Evolutionary conservation across 2,888 invertebrate genomes (phyloP), one percentile per base, ranked within the genome.

Genomic region (Hemithea aestivaria): DNA sequence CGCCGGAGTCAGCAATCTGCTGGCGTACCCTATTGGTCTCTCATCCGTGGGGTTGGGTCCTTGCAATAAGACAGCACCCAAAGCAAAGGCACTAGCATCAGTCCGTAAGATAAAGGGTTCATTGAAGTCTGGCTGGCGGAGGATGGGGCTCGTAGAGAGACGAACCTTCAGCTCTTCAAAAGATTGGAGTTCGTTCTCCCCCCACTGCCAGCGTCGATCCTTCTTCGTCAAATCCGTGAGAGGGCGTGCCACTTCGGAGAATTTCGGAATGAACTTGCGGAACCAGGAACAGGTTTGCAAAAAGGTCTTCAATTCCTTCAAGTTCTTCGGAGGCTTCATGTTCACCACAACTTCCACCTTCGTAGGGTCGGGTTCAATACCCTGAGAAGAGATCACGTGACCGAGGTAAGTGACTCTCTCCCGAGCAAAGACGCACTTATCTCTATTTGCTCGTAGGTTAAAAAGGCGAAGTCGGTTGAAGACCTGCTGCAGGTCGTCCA

Each of bases 1-100:
- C 38, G 32, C 38, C 2, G 10, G 16, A 16, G 16, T 16, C 16
- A 16, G 16, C 16, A 16, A 4, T 16, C 16, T 9, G 20, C 38
- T 38, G 16, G 32, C 38, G 11, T 38, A 32, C 7, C 32, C 38
- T 2, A 38, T 27, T 4, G 31, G 31, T 12, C 27, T 20, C 16
- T 38, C 27, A 4, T 16, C 16, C 16, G 16, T 16, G 5, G 16
- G 16, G 5, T 5, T 16, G 5, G 16, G 16, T 2, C 16, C 16
- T 16, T 16, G 16, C 16, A 5, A 4, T 16, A 16, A 4, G 3
- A 16, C 16, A 5, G 16, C 16, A 2, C 16, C 16, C 3, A 16
- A 5, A 16, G 16, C 16, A 16, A 16, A 16, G 2, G 16, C 16
- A 16, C 5, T 16, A 4, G 16, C 12, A 22, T 7, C 22, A 8